Percentiles rank a stretch among this genome's conserved stretches.
These are phyloP conservation scores for Pogonocichla stellata DNA, from an alignment of 2,113 vertebrate species.

Conservation along the genomic window DNA sequence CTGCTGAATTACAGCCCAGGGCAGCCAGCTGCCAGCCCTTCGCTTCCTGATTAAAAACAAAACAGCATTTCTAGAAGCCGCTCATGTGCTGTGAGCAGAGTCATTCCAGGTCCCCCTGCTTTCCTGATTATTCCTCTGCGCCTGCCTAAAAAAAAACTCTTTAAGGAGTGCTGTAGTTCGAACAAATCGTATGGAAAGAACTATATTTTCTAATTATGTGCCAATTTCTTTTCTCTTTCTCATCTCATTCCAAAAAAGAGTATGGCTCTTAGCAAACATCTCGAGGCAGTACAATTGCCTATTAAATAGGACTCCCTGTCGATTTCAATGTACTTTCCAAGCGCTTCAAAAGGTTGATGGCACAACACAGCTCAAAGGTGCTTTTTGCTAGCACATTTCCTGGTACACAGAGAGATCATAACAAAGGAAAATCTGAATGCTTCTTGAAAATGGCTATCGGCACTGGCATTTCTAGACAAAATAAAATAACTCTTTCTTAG, in stretches of 20 bases:
- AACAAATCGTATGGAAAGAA: not conserved
- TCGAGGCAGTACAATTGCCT: not conserved
- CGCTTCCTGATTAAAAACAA: conserved; percentile 3
- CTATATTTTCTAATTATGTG: not conserved
- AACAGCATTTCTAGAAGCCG: not conserved
- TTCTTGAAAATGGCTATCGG: not conserved
- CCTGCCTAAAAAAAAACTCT: not conserved
- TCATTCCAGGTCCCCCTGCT: not conserved
- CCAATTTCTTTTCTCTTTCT: too few relatives aligned
- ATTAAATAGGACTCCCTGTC: conserved; percentile 14
- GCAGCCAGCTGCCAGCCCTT: conserved; percentile 31
- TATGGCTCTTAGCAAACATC: not conserved
- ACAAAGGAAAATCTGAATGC: not conserved
- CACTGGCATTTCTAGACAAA: not conserved
- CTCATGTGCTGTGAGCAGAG: not conserved
- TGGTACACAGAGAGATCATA: not conserved
- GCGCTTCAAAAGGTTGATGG: not conserved
- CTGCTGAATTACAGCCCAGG: not conserved
- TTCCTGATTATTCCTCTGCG: too few relatives aligned
- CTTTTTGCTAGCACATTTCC: not conserved
- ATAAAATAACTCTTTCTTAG: not conserved
- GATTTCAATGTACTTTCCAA: not conserved
- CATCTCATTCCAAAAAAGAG: too few relatives aligned
- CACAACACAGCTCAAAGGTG: not conserved
- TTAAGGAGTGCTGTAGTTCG: not conserved